Percentiles rank a stretch among this genome's conserved stretches.
phyloP scores from a whole-genome alignment of 2,797 vertebrate genomes.

The Pristis pectinata region DNA sequence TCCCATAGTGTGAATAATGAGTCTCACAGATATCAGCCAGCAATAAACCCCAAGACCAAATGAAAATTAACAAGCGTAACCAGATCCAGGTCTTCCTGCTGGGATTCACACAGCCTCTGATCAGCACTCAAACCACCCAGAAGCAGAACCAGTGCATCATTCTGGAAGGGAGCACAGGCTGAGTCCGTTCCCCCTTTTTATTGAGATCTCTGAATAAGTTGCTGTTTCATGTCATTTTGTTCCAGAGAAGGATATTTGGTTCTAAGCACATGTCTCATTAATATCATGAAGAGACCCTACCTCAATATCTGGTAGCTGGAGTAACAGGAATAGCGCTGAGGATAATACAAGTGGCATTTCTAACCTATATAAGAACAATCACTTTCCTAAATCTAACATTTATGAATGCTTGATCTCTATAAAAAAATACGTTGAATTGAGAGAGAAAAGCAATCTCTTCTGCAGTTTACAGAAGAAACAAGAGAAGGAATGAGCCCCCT shows the following conservation, averaged over 20 bases:
- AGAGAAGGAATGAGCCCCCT: no score
- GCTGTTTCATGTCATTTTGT: background rate
- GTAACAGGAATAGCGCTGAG: background rate
- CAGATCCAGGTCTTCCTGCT: constrained; percentile 64
- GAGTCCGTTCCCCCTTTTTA: constrained; percentile 46
- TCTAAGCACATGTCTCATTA: background rate
- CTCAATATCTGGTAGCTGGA: background rate
- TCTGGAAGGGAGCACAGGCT: background rate
- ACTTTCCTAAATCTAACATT: background rate
- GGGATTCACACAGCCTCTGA: constrained; percentile 56
- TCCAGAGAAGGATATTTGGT: background rate
- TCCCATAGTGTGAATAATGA: constrained; percentile 68
- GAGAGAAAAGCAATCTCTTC: background rate
- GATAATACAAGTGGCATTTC: background rate
- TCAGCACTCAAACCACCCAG: constrained; percentile 40
- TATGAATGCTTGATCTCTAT: background rate
- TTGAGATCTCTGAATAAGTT: constrained; percentile 45
- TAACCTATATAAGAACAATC: background rate
- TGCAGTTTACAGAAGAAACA: background rate
- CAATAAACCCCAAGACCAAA: constrained; percentile 55
- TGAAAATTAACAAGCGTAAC: constrained; percentile 68
- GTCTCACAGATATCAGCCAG: constrained; percentile 60
- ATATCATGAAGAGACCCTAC: background rate
- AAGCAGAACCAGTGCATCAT: constrained; percentile 24
- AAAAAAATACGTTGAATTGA: background rate